These are phyloP conservation scores for Hypotaenidia philippensis DNA, from an alignment of 2,797 vertebrate species.

Conservation along the genomic window DNA sequence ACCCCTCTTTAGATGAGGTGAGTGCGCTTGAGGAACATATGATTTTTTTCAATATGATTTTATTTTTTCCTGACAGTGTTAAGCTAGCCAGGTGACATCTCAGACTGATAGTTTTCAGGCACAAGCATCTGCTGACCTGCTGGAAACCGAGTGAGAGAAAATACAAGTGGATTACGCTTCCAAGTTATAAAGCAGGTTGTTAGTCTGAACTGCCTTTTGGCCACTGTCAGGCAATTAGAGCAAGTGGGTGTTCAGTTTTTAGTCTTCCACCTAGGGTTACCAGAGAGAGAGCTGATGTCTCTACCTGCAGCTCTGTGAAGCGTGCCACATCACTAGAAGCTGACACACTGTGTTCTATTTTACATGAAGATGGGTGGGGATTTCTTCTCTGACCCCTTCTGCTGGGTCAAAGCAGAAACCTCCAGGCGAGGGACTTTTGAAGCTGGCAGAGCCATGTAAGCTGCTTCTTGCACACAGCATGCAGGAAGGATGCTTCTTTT, in stretches of 20 bases:
- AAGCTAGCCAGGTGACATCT: not conserved
- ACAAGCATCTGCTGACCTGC: not conserved
- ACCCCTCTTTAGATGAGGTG: not conserved
- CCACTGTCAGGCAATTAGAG: not conserved
- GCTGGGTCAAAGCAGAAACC: not conserved
- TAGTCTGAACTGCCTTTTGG: not conserved
- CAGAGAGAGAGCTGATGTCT: not conserved
- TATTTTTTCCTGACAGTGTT: not conserved
- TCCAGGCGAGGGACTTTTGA: not conserved
- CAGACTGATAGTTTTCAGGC: not conserved
- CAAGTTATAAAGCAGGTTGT: not conserved
- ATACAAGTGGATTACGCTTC: not conserved
- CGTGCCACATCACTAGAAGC: not conserved
- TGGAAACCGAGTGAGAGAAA: not conserved
- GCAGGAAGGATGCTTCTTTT: not conserved
- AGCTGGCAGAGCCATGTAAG: not conserved
- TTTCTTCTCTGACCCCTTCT: not conserved
- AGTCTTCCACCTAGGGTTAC: not conserved
- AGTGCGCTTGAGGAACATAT: not conserved
- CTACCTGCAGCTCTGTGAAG: not conserved
- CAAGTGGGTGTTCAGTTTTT: not conserved
- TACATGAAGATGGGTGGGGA: not conserved
- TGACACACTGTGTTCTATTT: not conserved
- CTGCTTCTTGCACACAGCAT: rapidly evolving
- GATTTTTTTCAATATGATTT: not conserved